Percentiles rank a stretch among this genome's conserved stretches.
phyloP scores from a whole-genome alignment of 2,797 vertebrate genomes.

The Rachycentron canadum region DNA sequence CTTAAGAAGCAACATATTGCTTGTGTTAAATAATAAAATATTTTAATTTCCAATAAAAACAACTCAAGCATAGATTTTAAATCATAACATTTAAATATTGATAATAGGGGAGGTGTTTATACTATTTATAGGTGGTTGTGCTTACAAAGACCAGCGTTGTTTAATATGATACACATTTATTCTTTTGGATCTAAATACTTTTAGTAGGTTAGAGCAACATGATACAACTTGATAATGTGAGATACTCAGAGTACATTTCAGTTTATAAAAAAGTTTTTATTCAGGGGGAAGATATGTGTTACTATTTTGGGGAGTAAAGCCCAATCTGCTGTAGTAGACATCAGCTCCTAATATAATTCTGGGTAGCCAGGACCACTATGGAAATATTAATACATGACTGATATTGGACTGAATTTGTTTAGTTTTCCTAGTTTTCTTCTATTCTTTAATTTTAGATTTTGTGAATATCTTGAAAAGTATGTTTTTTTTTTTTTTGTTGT shows the following conservation, averaged over 20 bases:
- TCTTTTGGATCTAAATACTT: not conserved
- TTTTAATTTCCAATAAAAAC: not conserved
- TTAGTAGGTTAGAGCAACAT: not conserved
- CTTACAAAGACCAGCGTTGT: not conserved
- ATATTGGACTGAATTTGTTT: not conserved
- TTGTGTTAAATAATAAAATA: not conserved
- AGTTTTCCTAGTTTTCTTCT: not conserved
- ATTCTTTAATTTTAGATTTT: not conserved
- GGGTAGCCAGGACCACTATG: not conserved
- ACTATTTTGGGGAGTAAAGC: no score
- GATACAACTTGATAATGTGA: not conserved
- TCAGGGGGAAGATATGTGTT: no score
- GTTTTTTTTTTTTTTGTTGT: not conserved
- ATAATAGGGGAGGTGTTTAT: not conserved
- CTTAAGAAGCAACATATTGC: not conserved
- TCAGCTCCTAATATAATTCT: not conserved
- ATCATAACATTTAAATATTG: not conserved
- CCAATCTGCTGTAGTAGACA: no score
- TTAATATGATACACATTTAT: not conserved
- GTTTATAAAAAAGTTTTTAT: no score
- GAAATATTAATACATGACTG: no score
- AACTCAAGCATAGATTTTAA: not conserved
- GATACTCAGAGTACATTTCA: not conserved
- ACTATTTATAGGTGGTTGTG: not conserved
- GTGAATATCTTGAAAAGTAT: not conserved